Evolutionary conservation across 92 coral and sea anemone genomes (phyloP), one percentile per base, ranked within the genome.

Genomic region (Galaxea fascicularis): DNA sequence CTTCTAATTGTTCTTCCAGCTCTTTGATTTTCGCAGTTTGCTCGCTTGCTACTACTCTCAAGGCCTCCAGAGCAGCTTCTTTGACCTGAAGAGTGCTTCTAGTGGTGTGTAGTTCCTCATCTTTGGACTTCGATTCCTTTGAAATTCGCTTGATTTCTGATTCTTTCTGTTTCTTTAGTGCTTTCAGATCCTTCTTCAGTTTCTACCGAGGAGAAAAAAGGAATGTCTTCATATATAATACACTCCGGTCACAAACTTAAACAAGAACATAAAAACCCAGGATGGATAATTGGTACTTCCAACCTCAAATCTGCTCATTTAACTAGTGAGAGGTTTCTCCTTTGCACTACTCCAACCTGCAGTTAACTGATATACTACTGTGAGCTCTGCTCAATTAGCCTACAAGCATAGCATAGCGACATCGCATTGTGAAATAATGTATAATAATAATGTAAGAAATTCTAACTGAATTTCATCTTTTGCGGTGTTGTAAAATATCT

Each of bases 121-220:
- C 93, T 69, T 85, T 91, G 70, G 86, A 91, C 87, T 94, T 94
- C 58, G 54, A 41, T 1, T 92, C 95, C 74, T 92, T 94, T 14
- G 85, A 51, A 20, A 92, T 68, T 65, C 91, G 77, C 83, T 94
- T 94, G 14, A 87, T 85, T 65, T 94, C 98, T 13, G 82, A 73
- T 78, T 94, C 98, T 73, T 94, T 94, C 9, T 92, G 92, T 74
- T 80, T 94, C 89, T 87, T 92, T 67, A 82, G 30, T 35, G 95
- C 85, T 71, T 94, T 94, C 14, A 92, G 83, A 27, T 94, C 98
- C 65, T 87, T 94, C 17, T 27, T 78, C 35, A 94, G 82, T 71
- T 85, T 92, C 98, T 94, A 82, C 11, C 71, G 14, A 75, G 35
- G n/a, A 35, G 41, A 35, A 22, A 35, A 60, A 35, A n/a, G 1